These are phyloP conservation scores for Halictus rubicundus DNA, from an alignment of 1,140 invertebrate species.

Conservation along the genomic window DNA sequence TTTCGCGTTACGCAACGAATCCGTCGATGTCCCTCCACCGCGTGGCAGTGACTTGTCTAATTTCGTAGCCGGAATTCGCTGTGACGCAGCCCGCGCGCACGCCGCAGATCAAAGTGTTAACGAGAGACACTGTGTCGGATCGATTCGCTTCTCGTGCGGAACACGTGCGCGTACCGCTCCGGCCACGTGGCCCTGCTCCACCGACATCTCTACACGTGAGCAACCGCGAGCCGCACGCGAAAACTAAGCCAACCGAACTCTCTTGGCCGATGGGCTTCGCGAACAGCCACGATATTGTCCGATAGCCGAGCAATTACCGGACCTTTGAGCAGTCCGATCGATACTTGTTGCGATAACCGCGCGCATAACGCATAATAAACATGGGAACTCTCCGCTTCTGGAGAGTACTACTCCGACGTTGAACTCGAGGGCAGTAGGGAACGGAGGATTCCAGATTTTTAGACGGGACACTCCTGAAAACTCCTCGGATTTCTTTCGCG, in stretches of 20 bases:
- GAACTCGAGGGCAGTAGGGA: no score
- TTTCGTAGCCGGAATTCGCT: conserved; percentile 17
- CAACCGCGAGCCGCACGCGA: conserved; percentile 10
- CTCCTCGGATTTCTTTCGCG: no score
- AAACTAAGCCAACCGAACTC: conserved; percentile 30
- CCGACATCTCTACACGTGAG: conserved; percentile 48
- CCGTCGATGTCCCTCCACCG: no score
- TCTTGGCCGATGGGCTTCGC: conserved; percentile 8
- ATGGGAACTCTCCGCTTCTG: no score
- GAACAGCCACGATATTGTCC: neutral
- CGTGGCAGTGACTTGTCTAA: neutral
- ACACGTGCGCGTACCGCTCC: conserved; percentile 45
- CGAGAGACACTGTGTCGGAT: conserved; percentile 21
- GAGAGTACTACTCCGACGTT: no score
- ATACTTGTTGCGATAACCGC: no score
- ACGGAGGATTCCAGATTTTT: no score
- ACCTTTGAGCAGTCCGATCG: no score
- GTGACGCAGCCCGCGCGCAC: neutral
- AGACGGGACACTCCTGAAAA: no score
- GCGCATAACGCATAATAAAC: no score
- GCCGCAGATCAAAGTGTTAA: conserved; percentile 41
- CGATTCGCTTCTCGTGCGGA: conserved; percentile 37
- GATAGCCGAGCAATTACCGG: conserved; percentile 30
- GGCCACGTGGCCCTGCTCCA: conserved; percentile 47
- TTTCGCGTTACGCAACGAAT: no score